Evolutionary conservation across 2,113 vertebrate genomes (phyloP).

Genomic region (Vanacampus margaritifer): DNA sequence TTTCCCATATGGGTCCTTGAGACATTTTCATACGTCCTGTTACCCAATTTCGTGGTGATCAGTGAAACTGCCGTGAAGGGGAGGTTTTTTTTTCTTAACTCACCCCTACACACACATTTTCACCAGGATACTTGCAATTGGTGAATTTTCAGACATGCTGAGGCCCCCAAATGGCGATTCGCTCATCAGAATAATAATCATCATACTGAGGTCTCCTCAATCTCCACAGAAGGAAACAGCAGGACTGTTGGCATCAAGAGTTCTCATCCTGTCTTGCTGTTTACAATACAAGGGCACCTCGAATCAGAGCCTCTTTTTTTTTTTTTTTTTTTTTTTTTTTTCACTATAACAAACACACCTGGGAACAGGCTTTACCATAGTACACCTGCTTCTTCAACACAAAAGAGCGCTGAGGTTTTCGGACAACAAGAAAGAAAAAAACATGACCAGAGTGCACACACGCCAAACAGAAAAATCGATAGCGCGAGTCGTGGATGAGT

Average conservation of each 20-base stretch:
- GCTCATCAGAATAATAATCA: conserved; percentile 13
- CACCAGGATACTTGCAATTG: background rate
- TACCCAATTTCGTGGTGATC: background rate
- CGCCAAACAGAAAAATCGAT: background rate
- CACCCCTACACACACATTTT: background rate
- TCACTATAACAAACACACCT: background rate
- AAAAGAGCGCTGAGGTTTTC: background rate
- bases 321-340: background rate
- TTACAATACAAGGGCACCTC: conserved; percentile 32
- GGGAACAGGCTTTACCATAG: background rate
- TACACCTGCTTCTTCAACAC: background rate
- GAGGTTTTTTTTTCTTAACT: background rate
- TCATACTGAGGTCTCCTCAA: conserved; percentile 34
- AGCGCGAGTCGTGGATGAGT: background rate
- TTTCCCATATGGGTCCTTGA: background rate
- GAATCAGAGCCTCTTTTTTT: background rate
- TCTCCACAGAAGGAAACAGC: conserved; percentile 42
- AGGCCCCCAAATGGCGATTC: background rate
- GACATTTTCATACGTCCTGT: background rate
- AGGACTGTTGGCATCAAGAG: conserved; percentile 22
- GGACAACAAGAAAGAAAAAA: background rate
- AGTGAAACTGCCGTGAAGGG: background rate
- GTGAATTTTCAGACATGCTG: background rate
- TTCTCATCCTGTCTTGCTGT: conserved; percentile 23
- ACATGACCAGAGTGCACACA: background rate